A percentile compares a stretch with the other conserved stretches of the same genome.
Evolutionary conservation across 2,797 vertebrate species (phyloP).

Genomic region (Hemibagrus guttatus): DNA sequence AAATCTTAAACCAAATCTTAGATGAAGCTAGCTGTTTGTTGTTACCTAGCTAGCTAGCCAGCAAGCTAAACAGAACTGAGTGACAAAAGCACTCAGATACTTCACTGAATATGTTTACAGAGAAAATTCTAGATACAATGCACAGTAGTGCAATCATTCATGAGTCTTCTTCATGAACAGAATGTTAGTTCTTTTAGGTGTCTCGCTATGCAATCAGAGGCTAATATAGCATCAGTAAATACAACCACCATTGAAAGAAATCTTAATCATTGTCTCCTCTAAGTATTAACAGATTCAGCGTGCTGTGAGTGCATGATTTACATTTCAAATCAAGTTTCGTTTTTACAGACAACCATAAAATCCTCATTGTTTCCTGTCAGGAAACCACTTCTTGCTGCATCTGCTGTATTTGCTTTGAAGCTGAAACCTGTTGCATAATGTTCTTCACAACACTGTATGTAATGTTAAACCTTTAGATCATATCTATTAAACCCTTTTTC

Average conservation of each 20-base stretch:
- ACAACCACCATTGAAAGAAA: not conserved
- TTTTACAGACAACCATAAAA: not conserved
- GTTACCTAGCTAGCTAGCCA: no score
- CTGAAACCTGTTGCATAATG: not conserved
- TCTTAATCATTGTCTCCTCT: not conserved
- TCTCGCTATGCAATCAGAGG: not conserved
- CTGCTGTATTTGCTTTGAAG: not conserved
- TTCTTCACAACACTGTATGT: not conserved
- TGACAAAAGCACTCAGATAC: not conserved
- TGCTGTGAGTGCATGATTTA: no score
- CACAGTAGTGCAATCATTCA: not conserved
- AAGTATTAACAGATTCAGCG: not conserved
- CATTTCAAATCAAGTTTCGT: not conserved
- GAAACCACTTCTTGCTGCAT: not conserved
- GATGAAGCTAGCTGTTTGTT: no score
- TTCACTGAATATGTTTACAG: not conserved
- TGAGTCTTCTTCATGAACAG: no score
- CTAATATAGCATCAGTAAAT: not conserved
- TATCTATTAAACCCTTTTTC: no score
- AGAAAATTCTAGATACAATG: not conserved
- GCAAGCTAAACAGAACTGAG: not conserved
- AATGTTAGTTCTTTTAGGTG: not conserved
- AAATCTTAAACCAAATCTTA: not conserved
- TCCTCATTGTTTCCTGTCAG: conserved; percentile 4
- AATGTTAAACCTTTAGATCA: not conserved